phyloP scores from a whole-genome alignment of 2,113 vertebrate species.

The Xiphophorus couchianus region DNA sequence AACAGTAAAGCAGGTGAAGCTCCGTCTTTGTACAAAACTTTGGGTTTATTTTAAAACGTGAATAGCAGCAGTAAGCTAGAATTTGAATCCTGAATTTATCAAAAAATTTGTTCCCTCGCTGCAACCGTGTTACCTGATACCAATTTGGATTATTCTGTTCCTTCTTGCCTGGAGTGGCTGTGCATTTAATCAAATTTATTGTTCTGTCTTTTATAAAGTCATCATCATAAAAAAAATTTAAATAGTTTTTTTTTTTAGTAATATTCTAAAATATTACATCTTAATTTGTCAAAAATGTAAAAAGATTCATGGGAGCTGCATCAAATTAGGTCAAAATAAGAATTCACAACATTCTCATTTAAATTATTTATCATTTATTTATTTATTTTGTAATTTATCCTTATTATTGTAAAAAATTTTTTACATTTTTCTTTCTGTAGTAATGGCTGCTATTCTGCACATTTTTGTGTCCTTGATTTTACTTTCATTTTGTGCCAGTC shows the following conservation, averaged over 20 bases:
- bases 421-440: no score
- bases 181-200: background rate
- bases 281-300: background rate
- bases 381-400: no score
- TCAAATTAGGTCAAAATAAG: no score
- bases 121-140: background rate
- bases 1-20: conserved; percentile 89
- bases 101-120: background rate
- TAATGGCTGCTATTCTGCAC: background rate
- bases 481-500: background rate
- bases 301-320: no score
- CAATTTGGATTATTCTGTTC: background rate
- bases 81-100: background rate
- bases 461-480: background rate
- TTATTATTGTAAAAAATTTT: no score
- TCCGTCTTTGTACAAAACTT: background rate
- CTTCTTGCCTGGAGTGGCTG: background rate
- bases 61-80: background rate
- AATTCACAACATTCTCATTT: no score
- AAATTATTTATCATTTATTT: no score
- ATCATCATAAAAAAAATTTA: no score
- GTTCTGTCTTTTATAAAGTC: background rate
- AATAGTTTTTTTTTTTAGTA: background rate
- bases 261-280: background rate
- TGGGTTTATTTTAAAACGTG: background rate